These are phyloP conservation scores for Pantelozetes paolii DNA, from an alignment of 2,888 invertebrate genomes.

Conservation along the genomic window DNA sequence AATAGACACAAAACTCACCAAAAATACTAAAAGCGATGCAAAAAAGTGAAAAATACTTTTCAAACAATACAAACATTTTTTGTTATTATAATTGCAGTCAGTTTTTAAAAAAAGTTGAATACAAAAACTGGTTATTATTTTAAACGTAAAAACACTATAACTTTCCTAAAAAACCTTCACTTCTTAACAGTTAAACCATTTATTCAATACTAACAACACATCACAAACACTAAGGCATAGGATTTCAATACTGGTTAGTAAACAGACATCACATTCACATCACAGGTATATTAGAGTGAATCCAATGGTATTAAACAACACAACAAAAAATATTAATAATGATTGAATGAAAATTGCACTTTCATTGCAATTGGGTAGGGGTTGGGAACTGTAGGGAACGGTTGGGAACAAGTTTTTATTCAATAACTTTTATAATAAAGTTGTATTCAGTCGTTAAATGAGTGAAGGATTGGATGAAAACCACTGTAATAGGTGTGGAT, in stretches of 20 bases:
- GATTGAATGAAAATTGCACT: background rate
- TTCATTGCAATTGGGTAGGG: slow-evolving; percentile 7
- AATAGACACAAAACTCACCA: slow-evolving; percentile 10
- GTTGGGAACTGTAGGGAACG: background rate
- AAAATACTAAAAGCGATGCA: background rate
- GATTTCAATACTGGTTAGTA: background rate
- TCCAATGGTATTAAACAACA: slow-evolving; percentile 6
- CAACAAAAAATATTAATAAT: background rate
- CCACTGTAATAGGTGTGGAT: slow-evolving; percentile 1
- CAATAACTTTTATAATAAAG: background rate
- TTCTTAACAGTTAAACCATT: background rate
- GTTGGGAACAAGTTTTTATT: background rate
- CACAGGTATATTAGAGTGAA: too few species aligned
- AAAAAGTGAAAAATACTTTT: background rate
- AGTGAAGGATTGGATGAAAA: slow-evolving; percentile 7
- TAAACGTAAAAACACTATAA: too few species aligned
- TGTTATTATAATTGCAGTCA: background rate
- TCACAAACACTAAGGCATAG: background rate
- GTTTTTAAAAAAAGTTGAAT: background rate
- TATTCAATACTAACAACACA: background rate
- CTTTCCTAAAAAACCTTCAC: background rate
- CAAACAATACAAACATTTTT: background rate
- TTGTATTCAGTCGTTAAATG: background rate
- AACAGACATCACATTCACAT: background rate
- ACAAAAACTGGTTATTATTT: background rate